These are phyloP conservation scores for Spilarctia lutea DNA, from an alignment of 2,888 invertebrate genomes.

Conservation along the genomic window DNA sequence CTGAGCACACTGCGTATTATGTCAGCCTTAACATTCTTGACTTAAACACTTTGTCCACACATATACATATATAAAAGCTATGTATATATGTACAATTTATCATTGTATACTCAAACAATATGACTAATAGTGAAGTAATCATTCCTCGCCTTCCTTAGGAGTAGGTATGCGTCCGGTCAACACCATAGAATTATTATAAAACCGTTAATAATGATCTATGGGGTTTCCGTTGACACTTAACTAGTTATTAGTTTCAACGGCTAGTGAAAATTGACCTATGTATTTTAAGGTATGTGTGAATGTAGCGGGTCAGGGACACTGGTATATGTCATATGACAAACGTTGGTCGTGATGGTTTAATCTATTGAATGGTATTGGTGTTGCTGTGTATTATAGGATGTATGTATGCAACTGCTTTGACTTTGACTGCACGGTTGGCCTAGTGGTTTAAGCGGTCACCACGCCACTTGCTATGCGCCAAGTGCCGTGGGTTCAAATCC, in stretches of 20 bases:
- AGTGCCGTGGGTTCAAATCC: too few species aligned
- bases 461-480: too few species aligned
- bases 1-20: slow-evolving; percentile 15
- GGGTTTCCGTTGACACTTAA: slow-evolving; percentile 40
- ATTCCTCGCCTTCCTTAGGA: slow-evolving; percentile 31
- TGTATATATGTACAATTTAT: slow-evolving; percentile 10
- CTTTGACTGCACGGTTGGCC: too few species aligned
- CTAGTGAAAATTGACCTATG: slow-evolving; percentile 36
- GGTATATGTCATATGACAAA: slow-evolving; percentile 14
- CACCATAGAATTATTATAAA: slow-evolving; percentile 42
- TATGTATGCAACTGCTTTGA: too few species aligned
- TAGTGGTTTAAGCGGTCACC: too few species aligned
- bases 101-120: slow-evolving; percentile 18
- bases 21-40: slow-evolving; percentile 7
- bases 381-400: too few species aligned
- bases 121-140: slow-evolving; percentile 28
- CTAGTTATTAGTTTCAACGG: slow-evolving; percentile 5
- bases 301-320: slow-evolving; percentile 17
- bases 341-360: slow-evolving; percentile 18
- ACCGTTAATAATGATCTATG: slow-evolving; percentile 55
- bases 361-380: slow-evolving; percentile 11
- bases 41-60: slow-evolving; percentile 1
- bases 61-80: neutral
- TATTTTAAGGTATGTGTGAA: slow-evolving; percentile 31
- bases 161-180: slow-evolving; percentile 40